Evolutionary conservation across 2,888 invertebrate species (phyloP).

Genomic region (Embidobia sp.): DNA sequence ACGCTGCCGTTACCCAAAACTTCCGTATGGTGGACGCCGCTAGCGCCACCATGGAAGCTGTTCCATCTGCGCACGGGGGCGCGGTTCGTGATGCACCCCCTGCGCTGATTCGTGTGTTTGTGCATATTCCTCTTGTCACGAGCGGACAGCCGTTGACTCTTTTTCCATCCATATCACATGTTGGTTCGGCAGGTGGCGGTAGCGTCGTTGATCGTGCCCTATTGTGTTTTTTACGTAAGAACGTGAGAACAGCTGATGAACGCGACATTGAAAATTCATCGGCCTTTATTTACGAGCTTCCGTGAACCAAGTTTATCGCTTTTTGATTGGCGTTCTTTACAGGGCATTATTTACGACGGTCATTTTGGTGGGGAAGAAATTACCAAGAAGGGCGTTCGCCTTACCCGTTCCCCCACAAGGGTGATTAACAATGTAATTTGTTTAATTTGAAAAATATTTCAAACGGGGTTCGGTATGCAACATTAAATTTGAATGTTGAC

Average conservation of each 20-base stretch:
- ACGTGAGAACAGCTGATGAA: slow-evolving; percentile 24
- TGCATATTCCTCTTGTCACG: slow-evolving; percentile 74
- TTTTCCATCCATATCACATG: slow-evolving; percentile 61
- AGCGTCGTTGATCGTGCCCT: background rate
- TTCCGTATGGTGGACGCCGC: slow-evolving; percentile 63
- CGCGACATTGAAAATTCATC: slow-evolving; percentile 45
- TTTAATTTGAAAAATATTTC: slow-evolving; percentile 10
- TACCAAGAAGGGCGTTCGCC: slow-evolving; percentile 16
- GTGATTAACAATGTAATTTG: slow-evolving; percentile 22
- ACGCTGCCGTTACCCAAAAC: slow-evolving; percentile 55
- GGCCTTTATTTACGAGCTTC: slow-evolving; percentile 49
- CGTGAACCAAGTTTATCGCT: slow-evolving; percentile 57
- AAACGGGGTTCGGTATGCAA: slow-evolving; percentile 14
- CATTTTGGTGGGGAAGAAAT: slow-evolving; percentile 36
- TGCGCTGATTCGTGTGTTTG: slow-evolving; percentile 79
- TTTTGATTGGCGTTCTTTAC: slow-evolving; percentile 33
- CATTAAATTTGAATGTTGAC: slow-evolving; percentile 12
- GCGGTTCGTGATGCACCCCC: slow-evolving; percentile 72
- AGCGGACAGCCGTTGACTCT: slow-evolving; percentile 53
- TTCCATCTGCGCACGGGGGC: slow-evolving; percentile 82
- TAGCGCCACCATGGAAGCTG: slow-evolving; percentile 80
- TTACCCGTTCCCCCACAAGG: background rate
- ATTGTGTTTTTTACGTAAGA: slow-evolving; percentile 9
- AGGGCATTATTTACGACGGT: slow-evolving; percentile 41
- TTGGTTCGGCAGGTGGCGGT: slow-evolving; percentile 18